These are phyloP conservation scores for Palythoa heliodiscus DNA, from an alignment of 92 coral and sea anemone genomes.

Conservation along the genomic window DNA sequence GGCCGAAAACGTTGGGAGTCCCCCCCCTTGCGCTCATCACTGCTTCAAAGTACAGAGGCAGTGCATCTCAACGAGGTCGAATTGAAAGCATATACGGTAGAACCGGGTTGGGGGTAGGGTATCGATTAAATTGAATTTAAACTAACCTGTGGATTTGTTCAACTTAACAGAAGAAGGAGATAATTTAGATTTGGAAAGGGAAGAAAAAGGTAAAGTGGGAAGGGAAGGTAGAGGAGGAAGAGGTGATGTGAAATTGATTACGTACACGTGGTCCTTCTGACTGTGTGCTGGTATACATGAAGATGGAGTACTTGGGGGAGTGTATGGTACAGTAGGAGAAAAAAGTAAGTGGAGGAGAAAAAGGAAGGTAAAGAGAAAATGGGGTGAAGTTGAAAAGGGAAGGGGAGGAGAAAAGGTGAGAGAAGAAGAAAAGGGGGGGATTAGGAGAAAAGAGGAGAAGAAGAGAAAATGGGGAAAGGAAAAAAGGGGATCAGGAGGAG, in stretches of 20 bases:
- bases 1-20: too few relatives aligned
- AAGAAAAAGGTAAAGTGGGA: neutral
- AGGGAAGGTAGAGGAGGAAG: neutral
- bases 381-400: slow-evolving; percentile 55
- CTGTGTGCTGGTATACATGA: too few relatives aligned
- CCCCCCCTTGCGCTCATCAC: too few relatives aligned
- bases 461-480: neutral
- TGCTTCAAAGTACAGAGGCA: too few relatives aligned
- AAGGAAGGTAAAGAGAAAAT: too few relatives aligned
- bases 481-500: too few relatives aligned
- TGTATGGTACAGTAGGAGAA: too few relatives aligned
- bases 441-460: slow-evolving; percentile 44
- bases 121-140: too few relatives aligned
- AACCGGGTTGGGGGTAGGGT: too few relatives aligned
- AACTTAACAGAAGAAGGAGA: neutral
- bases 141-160: neutral
- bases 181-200: neutral
- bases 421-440: slow-evolving; percentile 72
- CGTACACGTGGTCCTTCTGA: neutral
- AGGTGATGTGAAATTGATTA: neutral
- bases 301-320: too few relatives aligned
- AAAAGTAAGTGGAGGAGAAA: neutral
- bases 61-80: too few relatives aligned
- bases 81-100: too few relatives aligned
- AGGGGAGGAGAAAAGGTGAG: slow-evolving; percentile 84